Base-by-base conservation (phyloP, 1,140 invertebrate species). In the Drosophila carrolli region DNA sequence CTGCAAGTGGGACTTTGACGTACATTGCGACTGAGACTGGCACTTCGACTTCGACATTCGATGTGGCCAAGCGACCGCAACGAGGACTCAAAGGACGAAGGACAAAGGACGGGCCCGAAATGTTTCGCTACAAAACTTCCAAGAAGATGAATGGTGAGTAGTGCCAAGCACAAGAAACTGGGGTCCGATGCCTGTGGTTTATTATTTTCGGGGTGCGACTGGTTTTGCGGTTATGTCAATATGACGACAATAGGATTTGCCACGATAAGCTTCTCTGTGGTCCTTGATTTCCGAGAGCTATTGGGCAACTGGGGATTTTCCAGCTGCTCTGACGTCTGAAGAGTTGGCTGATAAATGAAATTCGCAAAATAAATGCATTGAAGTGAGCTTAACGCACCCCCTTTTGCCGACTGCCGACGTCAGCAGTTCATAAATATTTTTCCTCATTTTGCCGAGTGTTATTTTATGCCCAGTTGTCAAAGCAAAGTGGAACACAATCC, bases 211-310 rank as follows among this genome's bases (percentile, higher is more conserved):
- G 71, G 75, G 74, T 86, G 68, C 66, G 66, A 66, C 58, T 58
- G 68, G 51, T 43, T 71, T 43, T 71, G 79, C 83, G 83, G 83
- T 88, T 88, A 83, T 86, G 83, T 88, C 83, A 86, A 86, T 86
- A 86, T 83, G 83, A 89, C 83, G 83, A 86, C 83, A 86, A 86
- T 86, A 86, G 83, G 83, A 86, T 86, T 86, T 86, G 75, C 75
- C 63, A 70, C 83, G 75, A 79, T 86, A 86, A 86, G 83, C 83
- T 83, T 62, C 81, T 68, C 62, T 54, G 55, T 73, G 79, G 74
- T 71, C 82, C 81, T 78, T 81, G 81, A 74, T 84, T 80, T 62
- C 54, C 40, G 48, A 56, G 75, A 58, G n/a, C 35, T 37, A 43
- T 32, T 68, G 65, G 68, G 16, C 51, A 27, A 14, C 19, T 2